These are phyloP conservation scores for Pollenia labialis DNA, from an alignment of 2,888 invertebrate genomes.

Conservation along the genomic window DNA sequence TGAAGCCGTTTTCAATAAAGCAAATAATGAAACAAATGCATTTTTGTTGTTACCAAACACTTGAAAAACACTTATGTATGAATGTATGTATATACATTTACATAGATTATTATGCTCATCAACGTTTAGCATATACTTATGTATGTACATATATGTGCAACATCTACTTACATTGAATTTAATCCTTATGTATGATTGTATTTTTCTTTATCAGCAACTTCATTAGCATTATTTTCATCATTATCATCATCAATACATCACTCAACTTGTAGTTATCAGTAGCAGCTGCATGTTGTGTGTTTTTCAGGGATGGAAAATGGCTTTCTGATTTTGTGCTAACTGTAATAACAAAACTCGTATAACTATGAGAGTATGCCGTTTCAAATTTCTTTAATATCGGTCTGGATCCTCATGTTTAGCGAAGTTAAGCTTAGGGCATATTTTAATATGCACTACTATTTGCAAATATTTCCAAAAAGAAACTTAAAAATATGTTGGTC, in stretches of 20 bases:
- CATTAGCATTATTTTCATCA: background rate
- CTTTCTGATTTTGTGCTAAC: no score
- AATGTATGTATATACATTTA: conserved; percentile 10
- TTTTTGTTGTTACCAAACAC: conserved; percentile 30
- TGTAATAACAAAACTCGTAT: no score
- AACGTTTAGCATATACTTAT: background rate
- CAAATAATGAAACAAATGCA: conserved; percentile 30
- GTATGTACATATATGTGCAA: no score
- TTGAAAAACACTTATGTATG: conserved; percentile 18
- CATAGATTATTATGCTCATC: background rate
- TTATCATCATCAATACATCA: background rate
- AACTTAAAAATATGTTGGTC: no score
- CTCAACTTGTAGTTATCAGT: conserved; percentile 33
- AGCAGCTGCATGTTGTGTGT: conserved; percentile 46
- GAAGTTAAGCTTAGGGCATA: no score
- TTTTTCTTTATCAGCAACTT: conserved; percentile 4
- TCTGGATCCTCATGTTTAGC: no score
- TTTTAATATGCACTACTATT: no score
- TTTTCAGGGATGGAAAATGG: no score
- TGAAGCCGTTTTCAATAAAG: background rate
- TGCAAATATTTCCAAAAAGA: no score
- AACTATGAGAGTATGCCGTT: no score
- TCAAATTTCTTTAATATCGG: no score
- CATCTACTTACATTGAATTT: background rate
- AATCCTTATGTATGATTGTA: background rate